Conservation (phyloP, 92 coral and sea anemone species). For the Bergia sp. region DNA sequence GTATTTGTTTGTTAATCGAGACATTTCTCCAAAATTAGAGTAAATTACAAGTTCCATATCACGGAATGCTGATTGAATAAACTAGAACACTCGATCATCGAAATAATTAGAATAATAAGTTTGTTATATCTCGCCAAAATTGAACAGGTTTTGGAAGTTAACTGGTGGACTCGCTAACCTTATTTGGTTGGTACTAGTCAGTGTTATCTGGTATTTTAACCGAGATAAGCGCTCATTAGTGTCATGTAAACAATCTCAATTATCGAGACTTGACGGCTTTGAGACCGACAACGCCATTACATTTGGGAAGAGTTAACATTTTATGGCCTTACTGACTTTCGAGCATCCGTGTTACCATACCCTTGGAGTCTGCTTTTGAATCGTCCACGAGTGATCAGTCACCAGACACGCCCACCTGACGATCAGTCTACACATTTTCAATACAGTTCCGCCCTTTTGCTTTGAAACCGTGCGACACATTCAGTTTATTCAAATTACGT, state of each 20-base stretch:
- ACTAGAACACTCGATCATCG: conserved; percentile 27
- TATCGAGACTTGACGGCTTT: neutral
- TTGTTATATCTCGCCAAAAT: conserved; percentile 22
- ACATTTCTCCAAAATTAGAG: conserved; percentile 34
- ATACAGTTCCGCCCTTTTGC: neutral
- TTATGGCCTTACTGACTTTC: neutral
- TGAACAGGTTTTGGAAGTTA: neutral
- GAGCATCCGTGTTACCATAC: neutral
- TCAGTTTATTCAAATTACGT: neutral
- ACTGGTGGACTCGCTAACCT: conserved; percentile 29
- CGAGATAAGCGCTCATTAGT: conserved; percentile 10
- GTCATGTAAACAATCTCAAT: neutral
- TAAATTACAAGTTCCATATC: conserved; percentile 39
- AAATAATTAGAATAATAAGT: conserved; percentile 18
- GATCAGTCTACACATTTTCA: conserved; percentile 6
- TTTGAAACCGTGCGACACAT: neutral
- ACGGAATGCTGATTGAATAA: conserved; percentile 7
- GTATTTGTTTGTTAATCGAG: neutral
- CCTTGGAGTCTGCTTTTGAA: neutral
- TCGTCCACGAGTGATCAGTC: neutral
- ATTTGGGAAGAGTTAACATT: neutral
- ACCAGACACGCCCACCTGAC: conserved; percentile 20
- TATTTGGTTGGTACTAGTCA: conserved; percentile 1
- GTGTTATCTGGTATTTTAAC: conserved; percentile 3
- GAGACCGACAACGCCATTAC: neutral